phyloP scores from a whole-genome alignment of 2,888 invertebrate genomes.

The Pterobdella sp. region DNA sequence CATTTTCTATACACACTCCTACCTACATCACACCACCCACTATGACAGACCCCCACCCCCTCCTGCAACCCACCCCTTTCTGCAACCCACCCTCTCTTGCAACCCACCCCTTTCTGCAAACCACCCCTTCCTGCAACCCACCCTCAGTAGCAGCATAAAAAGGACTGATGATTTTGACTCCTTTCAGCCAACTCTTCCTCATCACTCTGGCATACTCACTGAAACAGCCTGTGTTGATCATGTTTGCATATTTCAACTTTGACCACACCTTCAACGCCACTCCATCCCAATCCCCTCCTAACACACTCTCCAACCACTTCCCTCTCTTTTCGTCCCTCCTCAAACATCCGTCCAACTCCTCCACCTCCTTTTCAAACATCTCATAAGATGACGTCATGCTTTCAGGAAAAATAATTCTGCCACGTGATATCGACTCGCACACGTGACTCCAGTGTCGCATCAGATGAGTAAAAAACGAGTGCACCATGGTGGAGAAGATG shows the following conservation, averaged over 20 bases:
- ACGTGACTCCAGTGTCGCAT: constrained; percentile 36
- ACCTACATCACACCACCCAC: background rate
- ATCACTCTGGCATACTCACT: constrained; percentile 32
- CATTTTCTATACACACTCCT: no score
- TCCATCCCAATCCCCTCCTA: constrained; percentile 38
- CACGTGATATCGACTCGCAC: constrained; percentile 37
- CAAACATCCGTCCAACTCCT: background rate
- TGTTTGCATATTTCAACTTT: constrained; percentile 32
- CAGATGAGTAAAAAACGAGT: constrained; percentile 37
- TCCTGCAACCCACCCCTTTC: background rate
- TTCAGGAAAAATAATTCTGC: constrained; percentile 24
- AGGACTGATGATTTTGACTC: constrained; percentile 33
- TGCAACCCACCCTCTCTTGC: background rate
- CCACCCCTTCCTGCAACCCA: background rate
- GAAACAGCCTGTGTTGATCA: constrained; percentile 38
- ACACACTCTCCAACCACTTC: constrained; percentile 27
- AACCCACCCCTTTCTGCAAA: background rate
- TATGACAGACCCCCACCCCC: background rate
- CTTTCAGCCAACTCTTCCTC: constrained; percentile 32
- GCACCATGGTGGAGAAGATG: constrained; percentile 38
- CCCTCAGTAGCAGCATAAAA: constrained; percentile 46
- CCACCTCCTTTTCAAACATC: background rate
- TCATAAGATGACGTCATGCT: background rate
- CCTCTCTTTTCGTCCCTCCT: constrained; percentile 27
- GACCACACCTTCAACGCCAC: constrained; percentile 39